Percentiles rank a stretch among this genome's conserved stretches.
phyloP scores from a whole-genome alignment of 2,888 invertebrate genomes.

The Cantharis nigra region DNA sequence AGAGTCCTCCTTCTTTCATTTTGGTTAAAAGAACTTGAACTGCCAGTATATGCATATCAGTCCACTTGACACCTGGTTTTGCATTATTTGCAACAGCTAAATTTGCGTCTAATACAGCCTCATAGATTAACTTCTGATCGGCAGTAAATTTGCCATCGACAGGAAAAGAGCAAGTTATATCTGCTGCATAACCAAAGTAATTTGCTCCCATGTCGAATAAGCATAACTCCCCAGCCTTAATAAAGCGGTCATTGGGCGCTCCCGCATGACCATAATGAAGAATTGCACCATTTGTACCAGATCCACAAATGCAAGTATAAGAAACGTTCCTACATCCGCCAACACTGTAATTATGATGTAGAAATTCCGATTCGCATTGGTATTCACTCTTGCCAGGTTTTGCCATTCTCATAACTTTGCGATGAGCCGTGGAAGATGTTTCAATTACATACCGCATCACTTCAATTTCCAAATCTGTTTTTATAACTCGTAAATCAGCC shows the following conservation, averaged over 20 bases:
- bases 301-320: slow-evolving; percentile 97
- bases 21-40: slow-evolving; percentile 76
- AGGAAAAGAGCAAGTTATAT: slow-evolving; percentile 96
- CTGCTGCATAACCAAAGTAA: slow-evolving; percentile 94
- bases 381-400: slow-evolving; percentile 79
- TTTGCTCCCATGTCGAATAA: slow-evolving; percentile 98
- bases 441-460: slow-evolving; percentile 89
- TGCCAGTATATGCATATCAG: slow-evolving; percentile 89
- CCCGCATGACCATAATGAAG: slow-evolving; percentile 97
- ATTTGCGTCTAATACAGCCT: slow-evolving; percentile 85
- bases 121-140: slow-evolving; percentile 88
- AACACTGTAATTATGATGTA: slow-evolving; percentile 81
- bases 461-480: slow-evolving; percentile 83
- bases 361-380: slow-evolving; percentile 84
- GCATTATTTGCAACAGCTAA: slow-evolving; percentile 81
- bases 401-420: slow-evolving; percentile 81
- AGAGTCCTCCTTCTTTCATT: slow-evolving; percentile 76
- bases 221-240: slow-evolving; percentile 87
- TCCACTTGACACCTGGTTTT: slow-evolving; percentile 91
- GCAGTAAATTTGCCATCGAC: slow-evolving; percentile 91
- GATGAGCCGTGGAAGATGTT: slow-evolving; percentile 96
- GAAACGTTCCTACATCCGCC: slow-evolving; percentile 91
- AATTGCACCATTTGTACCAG: slow-evolving; percentile 84
- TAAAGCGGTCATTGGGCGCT: slow-evolving; percentile 84
- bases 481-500: slow-evolving; percentile 84